Conservation (phyloP, 1,140 invertebrate species). For the Caenorhabditis latens region DNA sequence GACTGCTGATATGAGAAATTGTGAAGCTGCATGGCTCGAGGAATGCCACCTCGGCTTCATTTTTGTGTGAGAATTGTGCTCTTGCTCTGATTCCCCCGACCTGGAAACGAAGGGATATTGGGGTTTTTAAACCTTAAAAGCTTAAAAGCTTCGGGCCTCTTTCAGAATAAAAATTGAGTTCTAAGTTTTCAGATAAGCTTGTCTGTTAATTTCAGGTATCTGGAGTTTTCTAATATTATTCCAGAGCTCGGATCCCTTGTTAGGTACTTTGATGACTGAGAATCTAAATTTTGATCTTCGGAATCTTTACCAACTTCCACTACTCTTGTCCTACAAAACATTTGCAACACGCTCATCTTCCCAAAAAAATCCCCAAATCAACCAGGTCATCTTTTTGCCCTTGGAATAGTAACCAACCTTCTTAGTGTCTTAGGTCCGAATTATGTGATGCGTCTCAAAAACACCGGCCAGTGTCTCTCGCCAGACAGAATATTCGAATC, state of each 20-base stretch:
- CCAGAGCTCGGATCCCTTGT: too few species aligned
- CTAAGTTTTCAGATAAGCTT: too few species aligned
- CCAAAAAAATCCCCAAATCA: conserved; percentile 11
- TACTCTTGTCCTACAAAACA: too few species aligned
- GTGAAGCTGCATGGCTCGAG: conserved; percentile 52
- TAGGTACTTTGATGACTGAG: too few species aligned
- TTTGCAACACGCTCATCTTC: not conserved
- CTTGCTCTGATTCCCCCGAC: not conserved
- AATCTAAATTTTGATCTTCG: too few species aligned
- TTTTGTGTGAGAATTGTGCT: not conserved
- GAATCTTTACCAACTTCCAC: too few species aligned
- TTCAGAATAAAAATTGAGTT: too few species aligned
- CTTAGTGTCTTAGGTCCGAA: conserved; percentile 42
- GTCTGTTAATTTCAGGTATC: too few species aligned
- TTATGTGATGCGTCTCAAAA: conserved; percentile 32
- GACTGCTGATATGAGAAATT: conserved; percentile 44
- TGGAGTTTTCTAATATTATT: too few species aligned
- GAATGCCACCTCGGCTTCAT: conserved; percentile 54
- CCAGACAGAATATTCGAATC: conserved; percentile 20
- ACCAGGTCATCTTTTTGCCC: conserved; percentile 48
- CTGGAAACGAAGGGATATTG: not conserved
- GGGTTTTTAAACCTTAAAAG: too few species aligned
- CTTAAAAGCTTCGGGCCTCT: too few species aligned
- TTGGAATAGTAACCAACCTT: conserved; percentile 43
- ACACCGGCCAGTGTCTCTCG: not conserved